Evolutionary conservation across 1,140 invertebrate genomes (phyloP).

Genomic region (Zelostemma sp.): DNA sequence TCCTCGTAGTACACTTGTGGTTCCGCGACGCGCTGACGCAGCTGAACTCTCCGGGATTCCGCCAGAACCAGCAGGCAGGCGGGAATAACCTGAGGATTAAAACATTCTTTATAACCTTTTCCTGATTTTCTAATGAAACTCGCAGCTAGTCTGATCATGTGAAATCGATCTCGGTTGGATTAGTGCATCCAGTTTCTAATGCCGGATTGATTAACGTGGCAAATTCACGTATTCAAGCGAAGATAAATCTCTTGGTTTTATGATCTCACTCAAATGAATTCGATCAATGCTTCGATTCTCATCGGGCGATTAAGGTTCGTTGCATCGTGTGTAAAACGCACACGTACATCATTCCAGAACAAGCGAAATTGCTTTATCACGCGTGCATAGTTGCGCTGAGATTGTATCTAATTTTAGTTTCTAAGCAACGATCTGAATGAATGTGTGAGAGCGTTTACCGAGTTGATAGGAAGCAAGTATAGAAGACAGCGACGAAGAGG

Average conservation of each 20-base stretch:
- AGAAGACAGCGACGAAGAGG: constrained; percentile 29
- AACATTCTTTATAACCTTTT: constrained; percentile 4
- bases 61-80: constrained; percentile 57
- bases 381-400: constrained; percentile 7
- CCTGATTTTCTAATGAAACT: neutral
- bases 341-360: constrained; percentile 15
- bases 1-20: constrained; percentile 65
- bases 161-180: neutral
- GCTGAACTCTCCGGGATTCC: constrained; percentile 58
- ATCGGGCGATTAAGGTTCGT: neutral
- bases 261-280: neutral
- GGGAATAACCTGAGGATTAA: constrained; percentile 58
- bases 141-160: neutral
- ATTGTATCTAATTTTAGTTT: constrained; percentile 34
- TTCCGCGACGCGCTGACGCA: constrained; percentile 58
- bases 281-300: neutral
- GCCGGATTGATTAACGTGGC: no score
- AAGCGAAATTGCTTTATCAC: constrained; percentile 27
- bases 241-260: neutral
- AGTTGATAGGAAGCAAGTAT: constrained; percentile 56
- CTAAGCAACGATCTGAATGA: constrained; percentile 20
- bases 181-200: neutral
- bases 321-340: neutral
- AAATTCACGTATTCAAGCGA: no score
- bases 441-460: constrained; percentile 26